phyloP scores from a whole-genome alignment of 2,888 invertebrate genomes.

The Acutogordius australiensis region DNA sequence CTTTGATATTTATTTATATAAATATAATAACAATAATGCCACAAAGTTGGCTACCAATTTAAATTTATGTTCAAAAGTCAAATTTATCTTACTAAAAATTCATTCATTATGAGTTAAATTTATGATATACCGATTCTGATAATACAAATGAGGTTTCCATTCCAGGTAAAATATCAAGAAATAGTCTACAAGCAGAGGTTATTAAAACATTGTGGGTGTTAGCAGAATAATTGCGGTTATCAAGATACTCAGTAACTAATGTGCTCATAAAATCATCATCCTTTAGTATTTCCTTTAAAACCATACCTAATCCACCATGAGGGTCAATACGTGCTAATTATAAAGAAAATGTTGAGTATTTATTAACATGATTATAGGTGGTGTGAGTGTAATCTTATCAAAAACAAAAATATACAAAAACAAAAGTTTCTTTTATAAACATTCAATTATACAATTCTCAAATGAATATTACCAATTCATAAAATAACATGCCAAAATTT shows the following conservation, averaged over 20 bases:
- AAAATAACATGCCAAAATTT: no score
- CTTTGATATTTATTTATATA: no score
- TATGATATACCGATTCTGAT: constrained; percentile 29
- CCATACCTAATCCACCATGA: not conserved
- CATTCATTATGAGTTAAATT: no score
- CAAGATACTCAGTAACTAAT: not conserved
- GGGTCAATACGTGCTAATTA: constrained; percentile 8
- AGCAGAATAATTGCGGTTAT: not conserved
- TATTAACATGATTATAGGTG: not conserved
- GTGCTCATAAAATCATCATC: constrained; percentile 8
- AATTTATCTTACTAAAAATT: constrained; percentile 16
- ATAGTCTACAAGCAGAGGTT: not conserved
- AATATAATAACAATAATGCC: no score
- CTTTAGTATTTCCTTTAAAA: constrained; percentile 3
- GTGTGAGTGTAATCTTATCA: not conserved
- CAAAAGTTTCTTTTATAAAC: not conserved
- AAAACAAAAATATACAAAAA: not conserved
- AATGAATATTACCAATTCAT: not conserved
- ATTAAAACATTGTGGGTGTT: not conserved
- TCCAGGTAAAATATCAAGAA: constrained; percentile 50
- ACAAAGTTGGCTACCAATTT: no score
- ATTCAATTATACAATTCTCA: not conserved
- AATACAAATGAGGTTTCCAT: constrained; percentile 75
- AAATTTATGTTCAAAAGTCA: no score
- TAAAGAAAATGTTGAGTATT: not conserved